phyloP scores from a whole-genome alignment of 2,797 vertebrate species.

The Aldrovandia affinis region DNA sequence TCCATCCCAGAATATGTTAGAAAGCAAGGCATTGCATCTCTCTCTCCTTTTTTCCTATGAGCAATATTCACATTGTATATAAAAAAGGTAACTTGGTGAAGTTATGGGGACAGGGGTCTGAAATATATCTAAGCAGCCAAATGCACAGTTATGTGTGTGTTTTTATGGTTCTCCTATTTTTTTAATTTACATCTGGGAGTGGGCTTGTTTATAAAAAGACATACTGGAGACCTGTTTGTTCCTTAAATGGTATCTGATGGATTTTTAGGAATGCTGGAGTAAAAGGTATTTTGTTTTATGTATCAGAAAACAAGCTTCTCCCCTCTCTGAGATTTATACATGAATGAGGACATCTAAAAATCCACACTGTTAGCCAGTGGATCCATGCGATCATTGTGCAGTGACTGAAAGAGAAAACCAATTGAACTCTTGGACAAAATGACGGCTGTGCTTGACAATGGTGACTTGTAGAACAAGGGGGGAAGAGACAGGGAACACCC shows the following conservation, averaged over 20 bases:
- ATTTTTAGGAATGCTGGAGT: not conserved
- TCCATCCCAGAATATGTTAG: slow-evolving; percentile 48
- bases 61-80: slow-evolving; percentile 49
- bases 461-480: not conserved
- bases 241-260: not conserved
- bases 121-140: not conserved
- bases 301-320: not conserved
- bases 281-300: not conserved
- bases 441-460: not conserved
- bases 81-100: slow-evolving; percentile 60
- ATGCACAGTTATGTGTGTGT: not conserved
- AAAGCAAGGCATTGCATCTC: slow-evolving; percentile 36
- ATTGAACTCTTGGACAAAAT: slow-evolving; percentile 4
- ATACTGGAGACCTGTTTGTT: not conserved
- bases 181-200: not conserved
- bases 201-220: slow-evolving; percentile 22
- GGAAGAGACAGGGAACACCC: not conserved
- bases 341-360: not conserved
- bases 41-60: slow-evolving; percentile 46
- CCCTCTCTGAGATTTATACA: not conserved
- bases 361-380: not conserved
- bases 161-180: not conserved
- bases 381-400: not conserved
- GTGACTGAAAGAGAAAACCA: slow-evolving; percentile 2
- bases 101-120: slow-evolving; percentile 41